Percentiles rank a stretch among this genome's conserved stretches.
These are phyloP conservation scores for Drosophila antonietae DNA, from an alignment of 2,888 invertebrate genomes.

Conservation along the genomic window DNA sequence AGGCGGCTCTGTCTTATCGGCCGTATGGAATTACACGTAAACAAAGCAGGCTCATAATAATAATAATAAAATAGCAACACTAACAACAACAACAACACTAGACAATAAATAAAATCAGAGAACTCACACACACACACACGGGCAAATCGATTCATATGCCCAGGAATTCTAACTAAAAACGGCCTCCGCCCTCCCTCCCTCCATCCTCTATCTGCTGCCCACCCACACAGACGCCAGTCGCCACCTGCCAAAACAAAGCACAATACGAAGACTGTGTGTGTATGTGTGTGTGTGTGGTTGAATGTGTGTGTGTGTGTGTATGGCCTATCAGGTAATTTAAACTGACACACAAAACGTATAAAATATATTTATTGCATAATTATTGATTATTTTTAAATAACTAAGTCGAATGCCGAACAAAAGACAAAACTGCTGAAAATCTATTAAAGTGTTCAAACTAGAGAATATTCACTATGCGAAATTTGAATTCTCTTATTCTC, in stretches of 20 bases:
- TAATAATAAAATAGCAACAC: slow-evolving; percentile 5
- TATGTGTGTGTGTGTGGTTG: not conserved
- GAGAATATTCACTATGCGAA: not conserved
- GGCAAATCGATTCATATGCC: slow-evolving; percentile 40
- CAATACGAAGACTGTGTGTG: not conserved
- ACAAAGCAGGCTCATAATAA: slow-evolving; percentile 49
- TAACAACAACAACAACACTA: slow-evolving; percentile 8
- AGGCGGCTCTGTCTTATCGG: slow-evolving; percentile 38
- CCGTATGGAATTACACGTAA: slow-evolving; percentile 59
- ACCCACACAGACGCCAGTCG: slow-evolving; percentile 31
- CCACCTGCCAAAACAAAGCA: slow-evolving; percentile 55
- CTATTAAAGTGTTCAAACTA: not conserved
- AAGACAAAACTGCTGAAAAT: not conserved
- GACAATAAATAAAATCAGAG: slow-evolving; percentile 40
- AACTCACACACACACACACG: slow-evolving; percentile 13
- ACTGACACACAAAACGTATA: slow-evolving; percentile 2
- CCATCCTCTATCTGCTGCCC: not conserved
- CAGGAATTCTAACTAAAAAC: slow-evolving; percentile 56
- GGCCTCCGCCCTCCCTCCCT: not conserved
- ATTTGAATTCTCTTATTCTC: not conserved
- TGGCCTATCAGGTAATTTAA: slow-evolving; percentile 18
- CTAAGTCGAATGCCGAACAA: not conserved
- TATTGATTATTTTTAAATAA: not conserved
- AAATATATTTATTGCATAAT: slow-evolving; percentile 15
- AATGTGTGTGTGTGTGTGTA: not conserved